Conservation (phyloP, 2,888 invertebrate species). For the Leptura quadrifasciata region DNA sequence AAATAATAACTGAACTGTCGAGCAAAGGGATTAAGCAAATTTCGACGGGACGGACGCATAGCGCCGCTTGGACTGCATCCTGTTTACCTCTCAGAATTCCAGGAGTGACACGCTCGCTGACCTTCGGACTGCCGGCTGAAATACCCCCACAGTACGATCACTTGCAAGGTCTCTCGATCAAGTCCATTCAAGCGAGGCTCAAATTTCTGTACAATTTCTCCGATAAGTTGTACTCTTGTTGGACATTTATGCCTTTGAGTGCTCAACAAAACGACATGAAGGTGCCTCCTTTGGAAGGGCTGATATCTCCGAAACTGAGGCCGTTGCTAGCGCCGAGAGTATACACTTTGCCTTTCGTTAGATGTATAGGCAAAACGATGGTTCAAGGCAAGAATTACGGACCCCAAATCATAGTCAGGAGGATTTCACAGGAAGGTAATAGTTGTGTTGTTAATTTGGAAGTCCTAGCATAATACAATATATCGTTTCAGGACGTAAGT, state of each 20-base stretch:
- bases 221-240: slow-evolving; percentile 78
- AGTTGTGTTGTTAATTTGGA: not conserved
- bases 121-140: slow-evolving; percentile 75
- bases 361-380: slow-evolving; percentile 81
- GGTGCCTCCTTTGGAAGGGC: slow-evolving; percentile 71
- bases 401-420: slow-evolving; percentile 79
- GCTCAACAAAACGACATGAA: slow-evolving; percentile 72
- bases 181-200: slow-evolving; percentile 76
- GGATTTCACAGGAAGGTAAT: slow-evolving; percentile 76
- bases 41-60: slow-evolving; percentile 79
- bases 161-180: slow-evolving; percentile 74
- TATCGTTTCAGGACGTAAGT: slow-evolving; percentile 71
- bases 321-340: slow-evolving; percentile 77
- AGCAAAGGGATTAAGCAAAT: slow-evolving; percentile 78
- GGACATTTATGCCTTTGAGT: slow-evolving; percentile 76
- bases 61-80: slow-evolving; percentile 79
- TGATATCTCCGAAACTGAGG: slow-evolving; percentile 74
- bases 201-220: slow-evolving; percentile 78
- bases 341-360: slow-evolving; percentile 79
- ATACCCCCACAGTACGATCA: slow-evolving; percentile 78
- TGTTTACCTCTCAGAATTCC: slow-evolving; percentile 74
- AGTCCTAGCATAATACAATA: slow-evolving; percentile 12
- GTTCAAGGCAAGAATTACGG: slow-evolving; percentile 81
- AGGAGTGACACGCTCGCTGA: slow-evolving; percentile 74
- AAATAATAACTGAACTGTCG: slow-evolving; percentile 74